Evolutionary conservation across 2,888 invertebrate genomes (phyloP).

Genomic region (Sesia bembeciformis): DNA sequence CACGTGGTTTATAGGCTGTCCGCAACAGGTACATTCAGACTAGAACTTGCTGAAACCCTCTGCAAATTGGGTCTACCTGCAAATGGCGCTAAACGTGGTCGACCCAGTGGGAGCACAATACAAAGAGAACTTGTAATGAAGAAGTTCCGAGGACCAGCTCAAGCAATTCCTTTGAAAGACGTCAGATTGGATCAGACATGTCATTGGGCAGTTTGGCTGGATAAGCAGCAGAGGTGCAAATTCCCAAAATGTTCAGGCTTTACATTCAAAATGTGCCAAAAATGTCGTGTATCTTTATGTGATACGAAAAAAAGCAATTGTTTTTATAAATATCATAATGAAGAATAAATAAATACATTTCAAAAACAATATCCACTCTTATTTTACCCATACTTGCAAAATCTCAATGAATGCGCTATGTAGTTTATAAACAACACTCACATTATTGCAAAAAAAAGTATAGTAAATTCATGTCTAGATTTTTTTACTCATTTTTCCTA

Average conservation of each 20-base stretch:
- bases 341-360: slow-evolving; percentile 9
- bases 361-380: slow-evolving; percentile 18
- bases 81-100: slow-evolving; percentile 24
- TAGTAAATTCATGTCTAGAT: slow-evolving; percentile 19
- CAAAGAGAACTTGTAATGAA: slow-evolving; percentile 24
- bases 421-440: slow-evolving; percentile 23
- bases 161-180: slow-evolving; percentile 22
- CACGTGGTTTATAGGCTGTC: too few species aligned
- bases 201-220: slow-evolving; percentile 21
- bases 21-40: slow-evolving; percentile 21
- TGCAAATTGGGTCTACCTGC: slow-evolving; percentile 21
- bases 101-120: slow-evolving; percentile 20
- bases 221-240: slow-evolving; percentile 14
- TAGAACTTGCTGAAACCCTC: slow-evolving; percentile 25
- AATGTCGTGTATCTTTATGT: slow-evolving; percentile 26
- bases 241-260: slow-evolving; percentile 21
- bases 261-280: slow-evolving; percentile 24
- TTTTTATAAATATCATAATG: slow-evolving; percentile 23
- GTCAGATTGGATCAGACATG: slow-evolving; percentile 23
- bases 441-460: slow-evolving; percentile 16
- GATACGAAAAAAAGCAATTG: slow-evolving; percentile 26
- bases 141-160: slow-evolving; percentile 22
- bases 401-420: slow-evolving; percentile 19
- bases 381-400: slow-evolving; percentile 19
- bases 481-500: slow-evolving; percentile 21